Base-by-base conservation (phyloP, 2,888 invertebrate species). In the Pinctada fucata region DNA sequence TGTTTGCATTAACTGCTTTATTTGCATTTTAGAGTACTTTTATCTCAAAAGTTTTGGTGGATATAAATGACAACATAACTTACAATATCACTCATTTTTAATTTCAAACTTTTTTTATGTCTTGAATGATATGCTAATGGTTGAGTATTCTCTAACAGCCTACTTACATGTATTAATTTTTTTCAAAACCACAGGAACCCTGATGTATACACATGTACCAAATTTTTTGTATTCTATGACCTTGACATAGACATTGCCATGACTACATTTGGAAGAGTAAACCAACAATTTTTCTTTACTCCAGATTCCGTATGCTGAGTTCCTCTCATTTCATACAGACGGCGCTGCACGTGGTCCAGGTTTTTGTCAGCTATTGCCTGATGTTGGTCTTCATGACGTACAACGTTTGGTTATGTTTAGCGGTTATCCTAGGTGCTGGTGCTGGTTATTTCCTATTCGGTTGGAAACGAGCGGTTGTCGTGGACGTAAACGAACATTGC, bases 371-470 rank as follows among this genome's bases (percentile, higher is more conserved):
- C 86, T 98, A 98, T 93, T 95, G 97, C 93, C 94, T 98, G 72
- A 98, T 98, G 98, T 94, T 98, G 92, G 96, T 98, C 87, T 98
- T 98, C 92, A 98, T 98, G 98, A 98, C 98, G 0, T 98, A 97
- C 94, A 98, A 98, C 91, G 95, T 96, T 31, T 98, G 97, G 97
- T 94, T 99, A 79, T 97, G 97, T 92, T 92, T 97, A 71, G 97
- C 97, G 0, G 96, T 98, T 0, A 96, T 97, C 0, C 91, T 96
- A 8, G 98, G 98, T 66, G 97, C 97, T 2, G 97, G 96, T 1
- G 94, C 96, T 10, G 98, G 98, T 47, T 98, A 98, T 93, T 98
- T 98, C 93, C 94, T 97, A 66, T 98, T 98, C 91, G 98, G 97
- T 77, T 98, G 98, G 97, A 97, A 97, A 90, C 97, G 97, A 93